A percentile compares a stretch with the other conserved stretches of the same genome.
These are phyloP conservation scores for Clostera curtula DNA, from an alignment of 2,888 invertebrate genomes.

Conservation along the genomic window DNA sequence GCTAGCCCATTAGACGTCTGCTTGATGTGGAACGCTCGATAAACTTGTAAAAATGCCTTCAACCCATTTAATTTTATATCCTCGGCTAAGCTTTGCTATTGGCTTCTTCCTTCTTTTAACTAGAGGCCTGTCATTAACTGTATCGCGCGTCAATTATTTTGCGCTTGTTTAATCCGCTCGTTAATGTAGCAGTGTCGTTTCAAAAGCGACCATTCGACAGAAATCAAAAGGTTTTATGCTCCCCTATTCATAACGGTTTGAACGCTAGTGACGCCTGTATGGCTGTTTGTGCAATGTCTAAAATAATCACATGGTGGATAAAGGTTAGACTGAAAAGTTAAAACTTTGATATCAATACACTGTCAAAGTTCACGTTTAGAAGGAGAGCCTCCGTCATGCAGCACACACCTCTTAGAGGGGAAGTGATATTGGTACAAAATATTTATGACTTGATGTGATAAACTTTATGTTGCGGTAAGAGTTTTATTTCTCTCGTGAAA, in stretches of 20 bases:
- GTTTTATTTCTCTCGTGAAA: conserved; percentile 57
- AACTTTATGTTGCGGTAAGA: conserved; percentile 65
- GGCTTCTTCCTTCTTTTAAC: conserved; percentile 64
- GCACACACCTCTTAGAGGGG: conserved; percentile 31
- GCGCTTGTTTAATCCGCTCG: conserved; percentile 44
- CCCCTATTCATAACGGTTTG: conserved; percentile 8
- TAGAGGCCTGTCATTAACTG: conserved; percentile 59
- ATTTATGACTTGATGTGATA: conserved; percentile 64
- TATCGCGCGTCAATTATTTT: conserved; percentile 57
- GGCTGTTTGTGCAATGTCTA: conserved; percentile 5
- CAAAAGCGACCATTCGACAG: conserved; percentile 26
- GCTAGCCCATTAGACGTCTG: conserved; percentile 67
- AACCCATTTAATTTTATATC: conserved; percentile 72
- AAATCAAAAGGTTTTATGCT: conserved; percentile 21
- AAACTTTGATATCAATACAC: conserved; percentile 21
- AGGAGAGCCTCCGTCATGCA: conserved; percentile 26
- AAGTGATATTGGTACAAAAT: conserved; percentile 58
- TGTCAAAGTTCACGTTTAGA: conserved; percentile 35
- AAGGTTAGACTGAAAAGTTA: conserved; percentile 11
- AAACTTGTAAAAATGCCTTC: conserved; percentile 74
- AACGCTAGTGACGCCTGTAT: conserved; percentile 6
- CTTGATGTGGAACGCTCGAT: conserved; percentile 72
- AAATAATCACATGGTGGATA: no score
- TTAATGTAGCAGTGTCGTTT: conserved; percentile 34
- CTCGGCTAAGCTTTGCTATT: conserved; percentile 68